A percentile compares a stretch with the other conserved stretches of the same genome.
phyloP scores from a whole-genome alignment of 2,888 invertebrate genomes.

The Tachystola acroxantha region DNA sequence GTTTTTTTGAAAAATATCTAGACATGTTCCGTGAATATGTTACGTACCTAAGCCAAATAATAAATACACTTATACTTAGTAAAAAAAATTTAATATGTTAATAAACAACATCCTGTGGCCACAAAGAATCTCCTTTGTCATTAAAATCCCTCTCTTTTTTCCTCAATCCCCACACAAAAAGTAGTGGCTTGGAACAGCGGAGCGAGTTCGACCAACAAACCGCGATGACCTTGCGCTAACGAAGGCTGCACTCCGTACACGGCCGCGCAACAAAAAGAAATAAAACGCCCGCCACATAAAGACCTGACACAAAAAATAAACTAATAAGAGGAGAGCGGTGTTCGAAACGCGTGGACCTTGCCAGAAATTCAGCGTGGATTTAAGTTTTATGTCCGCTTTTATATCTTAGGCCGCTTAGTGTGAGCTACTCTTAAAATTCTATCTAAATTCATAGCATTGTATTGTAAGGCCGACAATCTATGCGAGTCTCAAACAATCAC shows the following conservation, averaged over 20 bases:
- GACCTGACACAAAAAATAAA: conserved; percentile 70
- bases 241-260: conserved; percentile 66
- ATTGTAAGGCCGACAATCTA: too few species aligned
- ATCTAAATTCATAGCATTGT: too few species aligned
- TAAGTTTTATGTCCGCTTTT: background rate
- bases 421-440: background rate
- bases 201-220: conserved; percentile 28
- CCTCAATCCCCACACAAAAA: conserved; percentile 11
- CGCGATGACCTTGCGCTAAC: conserved; percentile 69
- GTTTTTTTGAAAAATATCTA: too few species aligned
- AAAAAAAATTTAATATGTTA: too few species aligned
- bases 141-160: conserved; percentile 16
- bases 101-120: too few species aligned
- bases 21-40: too few species aligned
- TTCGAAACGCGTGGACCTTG: conserved; percentile 21
- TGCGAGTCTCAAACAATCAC: too few species aligned
- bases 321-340: conserved; percentile 50
- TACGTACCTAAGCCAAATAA: too few species aligned
- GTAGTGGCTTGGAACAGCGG: conserved; percentile 22
- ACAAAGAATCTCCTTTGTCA: conserved; percentile 10
- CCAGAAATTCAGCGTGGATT: background rate
- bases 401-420: too few species aligned
- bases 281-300: conserved; percentile 50
- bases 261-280: conserved; percentile 58
- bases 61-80: too few species aligned